phyloP scores from a whole-genome alignment of 1,140 invertebrate species.

The Lutraria rhynchaena region DNA sequence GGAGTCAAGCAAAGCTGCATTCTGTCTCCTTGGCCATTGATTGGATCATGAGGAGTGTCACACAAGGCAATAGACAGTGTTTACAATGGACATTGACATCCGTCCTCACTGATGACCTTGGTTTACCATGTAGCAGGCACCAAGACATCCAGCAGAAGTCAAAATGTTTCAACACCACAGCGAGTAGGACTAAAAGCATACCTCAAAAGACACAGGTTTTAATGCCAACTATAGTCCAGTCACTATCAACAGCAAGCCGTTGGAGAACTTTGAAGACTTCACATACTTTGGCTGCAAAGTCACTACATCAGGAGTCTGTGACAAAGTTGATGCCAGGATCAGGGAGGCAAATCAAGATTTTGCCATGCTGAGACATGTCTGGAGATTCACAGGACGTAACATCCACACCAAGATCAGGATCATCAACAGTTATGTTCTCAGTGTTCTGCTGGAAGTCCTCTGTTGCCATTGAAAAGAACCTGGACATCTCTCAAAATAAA shows the following conservation, averaged over 20 bases:
- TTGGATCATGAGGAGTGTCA: constrained; percentile 21
- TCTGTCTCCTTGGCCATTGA: constrained; percentile 31
- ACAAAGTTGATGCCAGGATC: no score
- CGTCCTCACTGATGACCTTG: constrained; percentile 35
- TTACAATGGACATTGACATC: constrained; percentile 42
- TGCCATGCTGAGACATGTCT: no score
- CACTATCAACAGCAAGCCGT: background rate
- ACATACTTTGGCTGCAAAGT: no score
- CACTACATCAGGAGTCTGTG: no score
- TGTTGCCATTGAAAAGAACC: constrained; percentile 51
- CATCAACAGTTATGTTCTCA: constrained; percentile 60
- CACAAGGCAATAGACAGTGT: background rate
- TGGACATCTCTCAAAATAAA: constrained; percentile 48
- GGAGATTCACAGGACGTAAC: constrained; percentile 47
- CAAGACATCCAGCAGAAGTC: constrained; percentile 12
- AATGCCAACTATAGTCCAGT: background rate
- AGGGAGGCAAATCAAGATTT: no score
- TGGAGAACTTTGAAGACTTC: no score
- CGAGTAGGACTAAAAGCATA: background rate
- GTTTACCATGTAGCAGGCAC: constrained; percentile 24
- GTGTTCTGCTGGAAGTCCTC: constrained; percentile 53
- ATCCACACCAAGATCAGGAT: constrained; percentile 58
- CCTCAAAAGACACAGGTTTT: background rate
- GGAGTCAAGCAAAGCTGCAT: constrained; percentile 31
- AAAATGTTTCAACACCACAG: background rate